Evolutionary conservation across 2,888 invertebrate species (phyloP).

Genomic region (Leptinotarsa haldemani): DNA sequence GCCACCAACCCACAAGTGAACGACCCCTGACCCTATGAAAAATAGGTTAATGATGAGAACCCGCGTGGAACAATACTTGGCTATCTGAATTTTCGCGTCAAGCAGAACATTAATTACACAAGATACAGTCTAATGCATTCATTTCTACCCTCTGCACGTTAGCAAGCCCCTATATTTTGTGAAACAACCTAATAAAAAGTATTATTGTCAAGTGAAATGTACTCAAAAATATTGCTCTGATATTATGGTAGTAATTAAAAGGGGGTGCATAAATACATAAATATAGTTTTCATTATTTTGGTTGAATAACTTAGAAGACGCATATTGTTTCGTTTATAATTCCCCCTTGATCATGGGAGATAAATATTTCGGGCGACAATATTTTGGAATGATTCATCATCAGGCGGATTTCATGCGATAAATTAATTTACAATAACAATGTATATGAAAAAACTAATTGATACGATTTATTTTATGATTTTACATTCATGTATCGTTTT

Average conservation of each 20-base stretch:
- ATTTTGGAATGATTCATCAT: slow-evolving; percentile 6
- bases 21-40: not conserved
- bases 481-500: too few relatives aligned
- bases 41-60: slow-evolving; percentile 17
- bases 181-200: slow-evolving; percentile 6
- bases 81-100: not conserved
- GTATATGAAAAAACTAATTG: too few relatives aligned
- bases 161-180: not conserved
- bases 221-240: slow-evolving; percentile 11
- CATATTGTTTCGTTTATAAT: slow-evolving; percentile 14
- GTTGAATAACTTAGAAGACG: slow-evolving; percentile 13
- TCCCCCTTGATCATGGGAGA: slow-evolving; percentile 14
- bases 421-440: not conserved
- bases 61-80: slow-evolving; percentile 1
- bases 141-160: slow-evolving; percentile 8
- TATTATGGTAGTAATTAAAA: slow-evolving; percentile 17
- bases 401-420: slow-evolving; percentile 1
- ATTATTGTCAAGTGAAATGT: slow-evolving; percentile 18
- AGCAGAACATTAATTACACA: slow-evolving; percentile 16
- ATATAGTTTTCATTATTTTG: slow-evolving; percentile 19
- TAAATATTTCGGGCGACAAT: slow-evolving; percentile 7
- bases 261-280: slow-evolving; percentile 25
- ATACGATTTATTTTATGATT: too few relatives aligned
- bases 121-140: slow-evolving; percentile 18
- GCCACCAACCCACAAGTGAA: not conserved